These are phyloP conservation scores for Anhinga anhinga DNA, from an alignment of 2,113 vertebrate species.

Conservation along the genomic window DNA sequence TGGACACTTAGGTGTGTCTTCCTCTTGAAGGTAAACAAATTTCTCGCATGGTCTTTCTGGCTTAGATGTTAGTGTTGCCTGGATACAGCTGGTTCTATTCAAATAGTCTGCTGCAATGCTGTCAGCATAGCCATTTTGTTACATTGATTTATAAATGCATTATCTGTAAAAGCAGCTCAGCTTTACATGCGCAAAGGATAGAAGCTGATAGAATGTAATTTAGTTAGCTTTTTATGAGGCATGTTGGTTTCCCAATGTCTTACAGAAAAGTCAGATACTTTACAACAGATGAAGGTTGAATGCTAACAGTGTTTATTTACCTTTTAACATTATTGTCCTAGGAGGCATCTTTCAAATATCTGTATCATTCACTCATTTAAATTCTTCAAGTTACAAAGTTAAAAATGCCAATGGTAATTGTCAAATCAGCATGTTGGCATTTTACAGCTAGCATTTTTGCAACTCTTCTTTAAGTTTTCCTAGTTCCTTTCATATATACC, in stretches of 20 bases:
- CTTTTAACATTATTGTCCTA: background rate
- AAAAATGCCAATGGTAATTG: background rate
- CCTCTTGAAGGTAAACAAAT: background rate
- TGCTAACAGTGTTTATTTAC: background rate
- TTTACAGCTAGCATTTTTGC: background rate
- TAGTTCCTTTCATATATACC: background rate
- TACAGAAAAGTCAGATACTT: background rate
- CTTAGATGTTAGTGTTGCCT: background rate
- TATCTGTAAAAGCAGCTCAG: slow-evolving; percentile 14
- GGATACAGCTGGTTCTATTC: background rate
- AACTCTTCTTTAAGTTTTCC: background rate
- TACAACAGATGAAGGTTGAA: background rate
- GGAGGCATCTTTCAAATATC: background rate
- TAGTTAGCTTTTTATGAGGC: background rate
- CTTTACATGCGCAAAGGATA: background rate
- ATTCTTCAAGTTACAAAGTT: background rate
- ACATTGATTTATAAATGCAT: slow-evolving; percentile 29
- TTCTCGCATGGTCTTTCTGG: background rate
- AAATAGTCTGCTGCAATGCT: background rate
- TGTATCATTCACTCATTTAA: background rate
- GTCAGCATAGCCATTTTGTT: background rate
- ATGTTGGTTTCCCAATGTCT: slow-evolving; percentile 11
- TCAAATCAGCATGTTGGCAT: background rate
- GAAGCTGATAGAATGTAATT: background rate
- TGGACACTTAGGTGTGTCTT: background rate